Evolutionary conservation across 2,888 invertebrate genomes (phyloP), one percentile per base, ranked within the genome.

Genomic region (Agriotes lineatus): DNA sequence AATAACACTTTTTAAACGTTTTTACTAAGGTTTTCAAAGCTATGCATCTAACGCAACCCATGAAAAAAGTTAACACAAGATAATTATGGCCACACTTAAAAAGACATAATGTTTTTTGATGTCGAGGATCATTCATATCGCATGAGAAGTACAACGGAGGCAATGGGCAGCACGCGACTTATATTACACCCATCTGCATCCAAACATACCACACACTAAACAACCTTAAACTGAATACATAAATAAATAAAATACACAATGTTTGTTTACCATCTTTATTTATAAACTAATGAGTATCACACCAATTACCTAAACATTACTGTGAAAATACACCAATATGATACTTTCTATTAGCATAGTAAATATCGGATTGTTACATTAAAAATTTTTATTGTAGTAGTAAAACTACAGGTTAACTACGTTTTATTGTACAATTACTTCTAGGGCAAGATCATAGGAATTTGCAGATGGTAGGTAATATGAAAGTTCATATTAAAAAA

Each of bases 301-400:
- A 67, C 67, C 67, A 67, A 67, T 58, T 56, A 67, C 33, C 37
- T 65, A 58, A 66, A 56, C 39, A 45, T 60, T 60, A 60, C 35
- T 60, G 67, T 67, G 61, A 67, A 67, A 67, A 67, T 66, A 66
- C 67, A 61, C 44, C 42, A 30, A 67, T 67, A 66, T 18, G 45
- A 20, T 45, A 44, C 10, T 48, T 50, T 65, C 20, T 25, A 44
- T 58, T 45, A 56, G 12, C 14, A 39, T 20, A 39, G n/a, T 56
- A 56, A 56, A 56, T 56, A 59, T 39, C 42, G n/a, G 20, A 22
- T 42, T 14, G 12, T 19, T 14, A 39, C 35, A 54, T 37, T 58
- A 58, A 59, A 59, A 25, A 45, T 18, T 59, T 44, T 18, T 6
- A 44, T 39, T 37, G 39, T 20, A 37, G n/a, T 57, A 18, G 16